Percentiles rank a stretch among this genome's conserved stretches.
Conservation (phyloP, 2,888 invertebrate species). For the Acleris cristana region DNA sequence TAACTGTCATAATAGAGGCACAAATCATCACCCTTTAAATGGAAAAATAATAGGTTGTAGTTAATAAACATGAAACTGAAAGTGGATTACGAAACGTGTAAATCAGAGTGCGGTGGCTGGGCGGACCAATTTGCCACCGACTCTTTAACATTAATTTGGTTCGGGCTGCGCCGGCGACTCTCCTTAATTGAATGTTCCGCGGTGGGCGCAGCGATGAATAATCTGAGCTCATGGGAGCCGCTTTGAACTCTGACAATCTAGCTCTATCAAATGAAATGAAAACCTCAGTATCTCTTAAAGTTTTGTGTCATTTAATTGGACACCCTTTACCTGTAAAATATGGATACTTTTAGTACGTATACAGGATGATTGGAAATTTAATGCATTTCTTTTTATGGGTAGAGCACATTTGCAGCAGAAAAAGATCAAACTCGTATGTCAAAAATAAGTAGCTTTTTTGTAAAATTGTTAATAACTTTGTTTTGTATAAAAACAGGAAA, state of each 20-base stretch:
- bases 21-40: constrained; percentile 37
- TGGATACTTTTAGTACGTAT: no score
- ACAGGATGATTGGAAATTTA: no score
- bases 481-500: no score
- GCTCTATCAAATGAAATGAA: no score
- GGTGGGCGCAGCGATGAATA: constrained; percentile 30
- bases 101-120: constrained; percentile 50
- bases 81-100: constrained; percentile 49
- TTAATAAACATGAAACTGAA: constrained; percentile 38
- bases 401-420: no score
- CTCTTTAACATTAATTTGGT: constrained; percentile 58
- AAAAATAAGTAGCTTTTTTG: no score
- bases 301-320: no score
- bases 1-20: constrained; percentile 34
- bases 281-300: no score
- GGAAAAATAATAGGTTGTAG: constrained; percentile 37
- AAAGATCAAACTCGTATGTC: no score
- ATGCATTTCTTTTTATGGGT: no score
- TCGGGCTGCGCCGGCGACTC: constrained; percentile 47
- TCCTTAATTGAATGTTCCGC: constrained; percentile 53
- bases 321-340: no score
- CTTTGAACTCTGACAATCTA: background rate
- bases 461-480: no score
- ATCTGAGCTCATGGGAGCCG: constrained; percentile 21
- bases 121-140: constrained; percentile 61